Conservation (phyloP, 2,113 vertebrate genomes). For the Corythaixoides concolor region DNA sequence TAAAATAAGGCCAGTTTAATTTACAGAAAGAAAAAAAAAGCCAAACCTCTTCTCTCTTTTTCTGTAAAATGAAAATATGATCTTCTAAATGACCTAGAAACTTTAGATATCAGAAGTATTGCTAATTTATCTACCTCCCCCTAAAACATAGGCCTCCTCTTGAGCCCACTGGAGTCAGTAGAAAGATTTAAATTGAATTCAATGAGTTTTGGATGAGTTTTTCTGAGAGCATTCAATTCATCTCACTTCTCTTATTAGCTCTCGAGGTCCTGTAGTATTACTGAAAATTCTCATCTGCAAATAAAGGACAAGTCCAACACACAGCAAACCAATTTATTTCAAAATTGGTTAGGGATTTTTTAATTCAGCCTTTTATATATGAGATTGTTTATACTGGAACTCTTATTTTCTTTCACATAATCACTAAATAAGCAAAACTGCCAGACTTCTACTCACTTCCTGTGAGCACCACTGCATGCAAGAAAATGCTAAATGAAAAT, state of each 20-base stretch:
- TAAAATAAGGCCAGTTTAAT: background rate
- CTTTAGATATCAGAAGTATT: background rate
- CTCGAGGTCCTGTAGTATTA: background rate
- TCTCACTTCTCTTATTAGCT: background rate
- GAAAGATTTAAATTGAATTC: background rate
- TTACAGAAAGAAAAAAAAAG: background rate
- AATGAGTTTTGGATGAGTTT: background rate
- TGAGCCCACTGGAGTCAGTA: background rate
- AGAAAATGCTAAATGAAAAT: background rate
- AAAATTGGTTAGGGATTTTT: background rate
- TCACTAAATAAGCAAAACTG: background rate
- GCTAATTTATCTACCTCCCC: background rate
- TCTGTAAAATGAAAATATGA: background rate
- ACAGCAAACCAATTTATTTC: background rate
- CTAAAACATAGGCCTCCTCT: background rate
- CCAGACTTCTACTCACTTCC: background rate
- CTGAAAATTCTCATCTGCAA: background rate
- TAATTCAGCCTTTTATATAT: background rate
- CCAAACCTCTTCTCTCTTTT: background rate
- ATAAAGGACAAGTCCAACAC: background rate
- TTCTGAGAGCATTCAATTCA: background rate
- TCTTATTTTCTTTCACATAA: background rate
- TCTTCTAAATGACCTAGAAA: background rate
- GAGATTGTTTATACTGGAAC: background rate
- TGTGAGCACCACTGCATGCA: background rate